Evolutionary conservation across 2,113 vertebrate species (phyloP), one percentile per base, ranked within the genome.

Genomic region (Centropristis striata): DNA sequence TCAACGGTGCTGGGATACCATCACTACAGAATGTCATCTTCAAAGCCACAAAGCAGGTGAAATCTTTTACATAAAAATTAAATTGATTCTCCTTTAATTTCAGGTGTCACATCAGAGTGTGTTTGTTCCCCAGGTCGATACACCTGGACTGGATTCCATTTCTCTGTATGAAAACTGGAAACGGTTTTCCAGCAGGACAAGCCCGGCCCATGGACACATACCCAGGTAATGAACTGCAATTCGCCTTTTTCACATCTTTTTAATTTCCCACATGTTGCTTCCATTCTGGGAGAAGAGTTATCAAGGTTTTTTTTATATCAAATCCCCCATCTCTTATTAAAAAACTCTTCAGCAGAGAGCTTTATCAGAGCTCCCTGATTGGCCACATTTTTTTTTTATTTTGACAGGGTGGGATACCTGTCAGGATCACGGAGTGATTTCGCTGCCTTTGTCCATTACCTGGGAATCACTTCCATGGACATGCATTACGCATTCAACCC

Each of bases 401-500:
- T 42, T 36, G 0, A 81, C 82, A 94, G 94, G 49, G 13, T 95
- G 66, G 88, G 92, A 54, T 94, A 91, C 63, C 80, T 95, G 71
- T 80, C 94, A 84, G 93, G 96, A 90, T 95, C 96, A 1, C 96
- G 96, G 39, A 98, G 97, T 32, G 97, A 98, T 80, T 97, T 96
- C 0, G 96, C 96, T 1, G 81, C 96, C 16, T 98, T 97, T 63
- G 75, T 96, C 21, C 96, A 97, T 82, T 96, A 95, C 87, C 92
- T 98, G 86, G 97, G 97, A 69, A 95, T 98, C 84, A 82, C 95
- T 2, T 96, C 96, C 47, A 93, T 97, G 92, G 96, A 98, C 83
- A 81, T 97, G 0, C n/a, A n/a, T n/a, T n/a, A n/a, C n/a, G 87
- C 96, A 13, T 97, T 97, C 87, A 96, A 97, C 87, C 83, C 28